A percentile compares a stretch with the other conserved stretches of the same genome.
phyloP scores from a whole-genome alignment of 2,113 vertebrate genomes.

The Brachionichthys hirsutus region DNA sequence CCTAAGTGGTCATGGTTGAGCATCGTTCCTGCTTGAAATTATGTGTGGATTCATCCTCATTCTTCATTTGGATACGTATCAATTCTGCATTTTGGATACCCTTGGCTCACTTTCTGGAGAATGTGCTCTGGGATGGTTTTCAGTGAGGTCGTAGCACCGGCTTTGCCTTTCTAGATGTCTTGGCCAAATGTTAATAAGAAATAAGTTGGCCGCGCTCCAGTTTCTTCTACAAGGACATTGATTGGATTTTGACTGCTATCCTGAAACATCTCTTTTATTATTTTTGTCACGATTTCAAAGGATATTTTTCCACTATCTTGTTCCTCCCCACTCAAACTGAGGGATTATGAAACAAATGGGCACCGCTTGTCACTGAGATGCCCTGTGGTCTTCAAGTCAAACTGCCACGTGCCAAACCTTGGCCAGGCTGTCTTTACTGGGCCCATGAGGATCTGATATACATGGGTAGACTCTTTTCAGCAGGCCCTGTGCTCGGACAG shows the following conservation, averaged over 20 bases:
- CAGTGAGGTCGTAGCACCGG: constrained; percentile 13
- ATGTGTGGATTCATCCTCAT: constrained; percentile 40
- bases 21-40: constrained; percentile 46
- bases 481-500: constrained; percentile 57
- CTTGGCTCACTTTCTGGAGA: constrained; percentile 46
- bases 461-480: constrained; percentile 56
- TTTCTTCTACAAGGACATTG: constrained; percentile 3
- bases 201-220: constrained; percentile 9
- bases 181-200: constrained; percentile 42
- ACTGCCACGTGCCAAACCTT: constrained; percentile 58
- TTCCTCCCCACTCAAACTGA: constrained; percentile 20
- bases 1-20: constrained; percentile 46
- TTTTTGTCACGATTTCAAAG: constrained; percentile 26
- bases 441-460: constrained; percentile 66
- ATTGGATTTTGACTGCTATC: constrained; percentile 43
- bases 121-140: constrained; percentile 47
- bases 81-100: constrained; percentile 41
- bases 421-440: constrained; percentile 53
- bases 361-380: constrained; percentile 71
- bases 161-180: constrained; percentile 23
- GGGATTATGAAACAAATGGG: constrained; percentile 67
- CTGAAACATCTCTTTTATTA: constrained; percentile 23
- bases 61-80: constrained; percentile 56
- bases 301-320: constrained; percentile 33
- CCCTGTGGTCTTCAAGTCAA: constrained; percentile 62